Conservation (phyloP, 2,888 invertebrate species). For the Agelastica alni region DNA sequence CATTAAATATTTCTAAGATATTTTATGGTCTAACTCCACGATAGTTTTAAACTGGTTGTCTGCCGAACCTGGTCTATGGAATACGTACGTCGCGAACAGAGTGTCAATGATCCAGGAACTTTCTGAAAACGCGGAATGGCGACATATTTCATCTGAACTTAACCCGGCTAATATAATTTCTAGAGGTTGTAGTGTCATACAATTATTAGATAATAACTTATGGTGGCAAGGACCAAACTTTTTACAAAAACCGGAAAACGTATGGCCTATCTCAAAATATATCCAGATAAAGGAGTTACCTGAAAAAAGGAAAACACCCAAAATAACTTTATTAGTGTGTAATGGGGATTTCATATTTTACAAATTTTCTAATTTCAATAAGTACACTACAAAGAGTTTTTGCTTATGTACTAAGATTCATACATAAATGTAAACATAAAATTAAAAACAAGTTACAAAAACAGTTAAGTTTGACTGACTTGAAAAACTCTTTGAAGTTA, state of each 20-base stretch:
- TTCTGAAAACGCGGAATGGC: background rate
- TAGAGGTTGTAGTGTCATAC: background rate
- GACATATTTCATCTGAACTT: background rate
- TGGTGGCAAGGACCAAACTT: background rate
- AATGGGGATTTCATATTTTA: background rate
- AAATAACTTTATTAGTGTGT: background rate
- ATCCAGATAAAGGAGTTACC: background rate
- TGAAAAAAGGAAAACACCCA: background rate
- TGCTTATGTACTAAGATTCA: background rate
- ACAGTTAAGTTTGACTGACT: no score
- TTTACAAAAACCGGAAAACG: background rate
- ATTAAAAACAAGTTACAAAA: no score
- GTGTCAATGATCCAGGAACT: background rate
- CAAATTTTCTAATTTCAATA: background rate
- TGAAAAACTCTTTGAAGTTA: no score
- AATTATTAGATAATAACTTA: background rate
- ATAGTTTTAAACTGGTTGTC: background rate
- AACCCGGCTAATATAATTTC: background rate
- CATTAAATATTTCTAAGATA: no score
- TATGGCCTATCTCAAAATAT: background rate
- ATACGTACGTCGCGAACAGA: background rate
- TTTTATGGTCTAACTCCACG: background rate
- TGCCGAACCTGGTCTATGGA: background rate
- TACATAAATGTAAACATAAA: background rate
- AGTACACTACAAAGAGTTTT: background rate